Evolutionary conservation across 2,797 vertebrate species (phyloP), one percentile per base, ranked within the genome.

Genomic region (Gallinago stenura): DNA sequence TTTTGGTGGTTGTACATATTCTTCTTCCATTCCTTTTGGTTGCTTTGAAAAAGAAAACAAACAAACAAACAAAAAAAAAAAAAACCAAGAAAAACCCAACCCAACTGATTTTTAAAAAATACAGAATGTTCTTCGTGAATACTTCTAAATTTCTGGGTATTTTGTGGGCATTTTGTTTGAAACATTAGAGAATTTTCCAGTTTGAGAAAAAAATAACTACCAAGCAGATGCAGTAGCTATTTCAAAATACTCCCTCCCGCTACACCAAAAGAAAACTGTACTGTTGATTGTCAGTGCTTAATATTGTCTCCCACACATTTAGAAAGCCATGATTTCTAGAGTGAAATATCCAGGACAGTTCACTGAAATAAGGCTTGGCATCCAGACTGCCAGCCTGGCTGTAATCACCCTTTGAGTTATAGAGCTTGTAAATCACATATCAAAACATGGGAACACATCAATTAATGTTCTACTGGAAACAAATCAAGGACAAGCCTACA

Each of bases 401-500:
- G 75, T 89, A 95, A 94, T 96, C 95, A 95, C 70, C 31, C 87
- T 86, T 80, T 10, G 69, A 96, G 94, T 95, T 97, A 97, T 37
- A 94, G 64, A 96, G 90, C 81, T 89, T 92, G 83, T 96, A 97
- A 96, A 96, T 95, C 90, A 93, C 93, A 61, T 85, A 90, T 93
- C 92, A 97, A 95, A 97, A 97, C 90, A 96, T 0, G 9, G 83
- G 90, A 95, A 94, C 68, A 87, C 83, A 94, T 95, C 95, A 97
- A 95, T 96, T 96, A 96, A 95, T 90, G 90, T 92, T 92, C 91
- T 71, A 46, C 83, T 96, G 94, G 90, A 95, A 96, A 95, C 83
- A 97, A 95, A 96, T 94, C 93, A 97, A 97, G 95, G 95, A 90
- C 88, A 93, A 87, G 72, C 93, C 94, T 96, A 95, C 90, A 89